Evolutionary conservation across 2,888 invertebrate species (phyloP).

Genomic region (Campopleginae sp.): DNA sequence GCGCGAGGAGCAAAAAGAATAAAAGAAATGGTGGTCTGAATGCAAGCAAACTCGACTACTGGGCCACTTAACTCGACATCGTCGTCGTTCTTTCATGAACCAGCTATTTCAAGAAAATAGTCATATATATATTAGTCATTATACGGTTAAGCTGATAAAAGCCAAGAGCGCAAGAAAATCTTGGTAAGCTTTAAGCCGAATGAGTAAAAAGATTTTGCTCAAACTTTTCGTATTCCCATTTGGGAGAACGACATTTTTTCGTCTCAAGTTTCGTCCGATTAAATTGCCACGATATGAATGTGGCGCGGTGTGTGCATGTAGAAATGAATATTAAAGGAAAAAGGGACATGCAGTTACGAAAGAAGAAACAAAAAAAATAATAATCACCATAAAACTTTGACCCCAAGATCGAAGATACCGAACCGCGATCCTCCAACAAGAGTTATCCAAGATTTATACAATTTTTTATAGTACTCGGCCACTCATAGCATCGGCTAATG

Average conservation of each 20-base stretch:
- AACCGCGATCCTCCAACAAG: not conserved
- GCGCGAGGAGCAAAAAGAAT: slow-evolving; percentile 37
- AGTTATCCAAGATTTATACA: not conserved
- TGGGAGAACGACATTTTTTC: slow-evolving; percentile 4
- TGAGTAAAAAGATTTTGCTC: slow-evolving; percentile 38
- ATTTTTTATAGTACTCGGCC: not conserved
- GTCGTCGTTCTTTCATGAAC: not conserved
- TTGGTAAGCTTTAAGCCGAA: slow-evolving; percentile 22
- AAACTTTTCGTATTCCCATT: slow-evolving; percentile 40
- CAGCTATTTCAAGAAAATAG: not conserved
- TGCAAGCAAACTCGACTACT: slow-evolving; percentile 57
- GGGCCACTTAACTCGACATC: slow-evolving; percentile 48
- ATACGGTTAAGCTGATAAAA: slow-evolving; percentile 51
- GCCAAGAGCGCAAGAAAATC: slow-evolving; percentile 23
- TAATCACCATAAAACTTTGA: not conserved
- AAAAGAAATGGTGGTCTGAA: slow-evolving; percentile 37
- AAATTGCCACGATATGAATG: not conserved
- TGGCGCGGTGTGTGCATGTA: not conserved
- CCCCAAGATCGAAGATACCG: not conserved
- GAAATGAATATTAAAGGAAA: not conserved
- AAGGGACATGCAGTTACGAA: not conserved
- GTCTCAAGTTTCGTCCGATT: not conserved
- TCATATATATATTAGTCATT: not conserved
- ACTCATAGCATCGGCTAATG: not conserved
- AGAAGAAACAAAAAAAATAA: too few relatives aligned